These are phyloP conservation scores for Florisuga fusca DNA, from an alignment of 2,797 vertebrate species.

Conservation along the genomic window DNA sequence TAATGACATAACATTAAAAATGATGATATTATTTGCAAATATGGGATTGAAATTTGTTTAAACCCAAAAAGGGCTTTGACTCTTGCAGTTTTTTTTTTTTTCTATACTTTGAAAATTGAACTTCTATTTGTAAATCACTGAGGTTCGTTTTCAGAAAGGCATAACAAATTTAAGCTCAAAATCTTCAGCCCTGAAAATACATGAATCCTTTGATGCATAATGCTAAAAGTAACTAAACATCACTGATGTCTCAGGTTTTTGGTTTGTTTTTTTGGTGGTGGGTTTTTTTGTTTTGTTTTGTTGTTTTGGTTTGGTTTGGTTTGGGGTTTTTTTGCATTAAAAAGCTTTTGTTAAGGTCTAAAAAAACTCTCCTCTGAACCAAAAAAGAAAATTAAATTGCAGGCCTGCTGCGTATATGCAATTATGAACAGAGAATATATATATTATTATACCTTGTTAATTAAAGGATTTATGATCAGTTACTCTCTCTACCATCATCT, in stretches of 20 bases:
- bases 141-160: background rate
- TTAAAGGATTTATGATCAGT: constrained; percentile 40
- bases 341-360: background rate
- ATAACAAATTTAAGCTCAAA: background rate
- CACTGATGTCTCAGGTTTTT: background rate
- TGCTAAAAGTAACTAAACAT: background rate
- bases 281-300: too few species aligned
- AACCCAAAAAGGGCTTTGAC: background rate
- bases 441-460: constrained; percentile 48
- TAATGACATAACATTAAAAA: background rate
- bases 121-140: background rate
- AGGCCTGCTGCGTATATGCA: constrained; percentile 8
- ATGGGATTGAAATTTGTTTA: background rate
- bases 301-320: too few species aligned
- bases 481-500: constrained; percentile 32
- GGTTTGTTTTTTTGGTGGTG: too few species aligned
- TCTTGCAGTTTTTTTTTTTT: background rate
- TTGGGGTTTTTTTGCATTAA: background rate
- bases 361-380: background rate
- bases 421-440: constrained; percentile 35
- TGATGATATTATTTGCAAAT: background rate
- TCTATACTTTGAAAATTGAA: background rate
- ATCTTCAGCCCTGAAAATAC: background rate
- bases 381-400: constrained; percentile 13
- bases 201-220: background rate